Evolutionary conservation across 2,888 invertebrate genomes (phyloP), one percentile per base, ranked within the genome.

Genomic region (Ceriagrion tenellum): DNA sequence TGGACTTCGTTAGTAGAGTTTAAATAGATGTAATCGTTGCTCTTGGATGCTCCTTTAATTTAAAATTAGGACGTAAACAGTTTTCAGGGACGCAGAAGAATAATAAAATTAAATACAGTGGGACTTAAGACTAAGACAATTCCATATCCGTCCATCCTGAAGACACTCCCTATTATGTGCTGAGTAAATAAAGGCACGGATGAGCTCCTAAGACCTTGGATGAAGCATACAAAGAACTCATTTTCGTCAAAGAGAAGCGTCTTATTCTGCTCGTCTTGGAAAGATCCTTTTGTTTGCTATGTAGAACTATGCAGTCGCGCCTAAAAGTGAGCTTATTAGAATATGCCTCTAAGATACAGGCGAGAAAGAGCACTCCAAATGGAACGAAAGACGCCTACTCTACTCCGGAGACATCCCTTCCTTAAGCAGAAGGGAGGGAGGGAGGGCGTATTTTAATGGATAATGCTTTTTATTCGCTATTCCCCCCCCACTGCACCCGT

Each of bases 271-370:
- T 18, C 81, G 81, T 81, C 35, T 35, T 13, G n/a, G 35, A 16
- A 16, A 81, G 35, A 16, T 81, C 26, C 81, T 35, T 81, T 81
- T 81, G 81, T 81, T 35, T 81, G 81, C 81, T 35, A 35, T 81
- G 81, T 35, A 35, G 35, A 81, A 81, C 81, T 81, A 81, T 81
- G 81, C 81, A 81, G 81, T n/a, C 8, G n/a, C 30, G 81, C 81
- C 81, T 81, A 35, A 81, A 81, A 35, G 35, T 81, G 35, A 81
- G 81, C 81, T 81, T 81, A 81, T 81, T 81, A 30, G 81, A 81
- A 81, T 81, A 35, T 35, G 81, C 81, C 81, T 81, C 35, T 81
- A 35, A 16, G 35, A 81, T 81, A 69, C 69, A 13, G 59, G 20
- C 18, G 59, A 59, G 59, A n/a, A n/a, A 35, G 81, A 35, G 16